Percentiles rank a stretch among this genome's conserved stretches.
Conservation (phyloP, 2,888 invertebrate species). For the Drosophila cognata region DNA sequence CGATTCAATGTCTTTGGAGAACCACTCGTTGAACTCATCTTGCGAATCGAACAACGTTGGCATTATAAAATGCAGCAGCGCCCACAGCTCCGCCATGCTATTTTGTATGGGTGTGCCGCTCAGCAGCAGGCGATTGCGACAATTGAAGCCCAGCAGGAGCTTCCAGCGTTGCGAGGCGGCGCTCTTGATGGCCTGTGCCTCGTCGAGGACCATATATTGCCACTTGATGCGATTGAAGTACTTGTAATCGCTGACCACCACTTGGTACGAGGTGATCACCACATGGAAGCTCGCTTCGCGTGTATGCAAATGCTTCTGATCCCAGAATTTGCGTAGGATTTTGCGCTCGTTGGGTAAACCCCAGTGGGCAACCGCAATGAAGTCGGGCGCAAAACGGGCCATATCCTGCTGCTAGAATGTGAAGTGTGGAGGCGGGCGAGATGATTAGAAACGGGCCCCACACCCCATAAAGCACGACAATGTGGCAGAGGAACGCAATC, state of each 20-base stretch:
- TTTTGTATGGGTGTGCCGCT: constrained; percentile 99
- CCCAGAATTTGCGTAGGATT: constrained; percentile 97
- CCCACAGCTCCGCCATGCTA: constrained; percentile 99
- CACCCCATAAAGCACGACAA: constrained; percentile 95
- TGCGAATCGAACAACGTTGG: constrained; percentile 90
- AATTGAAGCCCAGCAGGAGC: constrained; percentile 94
- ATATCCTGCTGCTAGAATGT: constrained; percentile 99
- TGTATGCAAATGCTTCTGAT: constrained; percentile 95
- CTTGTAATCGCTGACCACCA: constrained; percentile 97
- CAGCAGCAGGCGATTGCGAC: constrained; percentile 96
- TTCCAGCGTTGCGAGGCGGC: constrained; percentile 98
- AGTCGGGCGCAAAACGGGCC: constrained; percentile 95
- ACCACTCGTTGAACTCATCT: constrained; percentile 97
- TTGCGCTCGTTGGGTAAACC: constrained; percentile 93
- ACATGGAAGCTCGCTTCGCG: constrained; percentile 97
- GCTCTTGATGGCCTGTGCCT: constrained; percentile 99
- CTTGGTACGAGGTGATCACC: constrained; percentile 97
- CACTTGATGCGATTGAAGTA: constrained; percentile 98
- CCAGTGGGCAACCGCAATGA: constrained; percentile 95
- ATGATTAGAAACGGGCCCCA: constrained; percentile 99
- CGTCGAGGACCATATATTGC: constrained; percentile 98
- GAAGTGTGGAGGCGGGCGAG: constrained; percentile 97
- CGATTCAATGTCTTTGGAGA: constrained; percentile 96
- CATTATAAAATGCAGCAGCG: constrained; percentile 98
- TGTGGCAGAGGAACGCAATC: constrained; percentile 97